These are phyloP conservation scores for Ariolimax columbianus DNA, from an alignment of 2,888 invertebrate species.

Conservation along the genomic window DNA sequence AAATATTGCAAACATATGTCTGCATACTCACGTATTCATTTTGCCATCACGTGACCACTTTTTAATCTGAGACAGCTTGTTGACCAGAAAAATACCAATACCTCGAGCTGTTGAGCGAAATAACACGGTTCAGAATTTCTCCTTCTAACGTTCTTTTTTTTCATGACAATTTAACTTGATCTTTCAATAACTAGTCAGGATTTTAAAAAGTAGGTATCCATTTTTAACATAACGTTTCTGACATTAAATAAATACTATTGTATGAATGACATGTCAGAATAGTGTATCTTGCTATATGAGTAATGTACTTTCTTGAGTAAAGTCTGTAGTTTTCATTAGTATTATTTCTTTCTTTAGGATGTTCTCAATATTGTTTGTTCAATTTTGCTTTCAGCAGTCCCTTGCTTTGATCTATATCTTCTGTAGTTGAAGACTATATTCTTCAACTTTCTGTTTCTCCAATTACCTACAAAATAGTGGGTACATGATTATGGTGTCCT, in stretches of 20 bases:
- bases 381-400: too few relatives aligned
- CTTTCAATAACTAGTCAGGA: neutral
- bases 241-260: neutral
- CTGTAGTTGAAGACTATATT: too few relatives aligned
- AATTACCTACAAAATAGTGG: too few relatives aligned
- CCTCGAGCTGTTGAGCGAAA: slow-evolving; percentile 81
- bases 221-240: neutral
- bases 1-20: slow-evolving; percentile 75
- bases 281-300: neutral
- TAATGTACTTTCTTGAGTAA: too few relatives aligned
- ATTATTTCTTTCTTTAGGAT: too few relatives aligned
- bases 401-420: too few relatives aligned
- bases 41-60: slow-evolving; percentile 80
- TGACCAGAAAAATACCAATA: slow-evolving; percentile 92
- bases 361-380: too few relatives aligned
- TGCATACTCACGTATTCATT: slow-evolving; percentile 66
- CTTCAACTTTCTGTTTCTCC: too few relatives aligned
- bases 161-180: neutral
- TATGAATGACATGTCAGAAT: neutral
- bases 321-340: too few relatives aligned
- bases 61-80: slow-evolving; percentile 94
- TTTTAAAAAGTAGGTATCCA: too few relatives aligned
- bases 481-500: too few relatives aligned
- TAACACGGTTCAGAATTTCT: neutral
- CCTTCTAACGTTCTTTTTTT: neutral